Percentiles rank a stretch among this genome's conserved stretches.
Conservation (phyloP, 2,113 vertebrate genomes). For the Lonchura striata region DNA sequence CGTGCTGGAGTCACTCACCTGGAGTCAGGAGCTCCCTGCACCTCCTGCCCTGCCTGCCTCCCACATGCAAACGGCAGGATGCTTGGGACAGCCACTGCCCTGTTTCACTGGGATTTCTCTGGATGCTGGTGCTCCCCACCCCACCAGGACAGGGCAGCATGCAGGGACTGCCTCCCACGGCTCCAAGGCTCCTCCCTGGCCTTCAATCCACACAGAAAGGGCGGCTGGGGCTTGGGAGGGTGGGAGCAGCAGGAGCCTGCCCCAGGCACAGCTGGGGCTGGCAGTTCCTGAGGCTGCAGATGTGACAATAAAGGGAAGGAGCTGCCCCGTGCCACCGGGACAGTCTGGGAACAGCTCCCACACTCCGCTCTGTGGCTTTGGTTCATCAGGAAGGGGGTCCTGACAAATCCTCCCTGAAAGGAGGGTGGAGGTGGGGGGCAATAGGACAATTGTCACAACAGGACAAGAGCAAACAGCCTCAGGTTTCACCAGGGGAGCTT, state of each 20-base stretch:
- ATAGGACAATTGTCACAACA: no score
- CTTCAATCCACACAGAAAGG: rapidly evolving
- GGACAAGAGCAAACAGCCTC: neutral
- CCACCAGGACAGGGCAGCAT: neutral
- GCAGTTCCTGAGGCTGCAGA: neutral
- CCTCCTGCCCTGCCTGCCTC: neutral
- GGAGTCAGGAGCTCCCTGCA: neutral
- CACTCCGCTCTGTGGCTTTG: neutral
- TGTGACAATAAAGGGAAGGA: neutral
- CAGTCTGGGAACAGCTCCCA: neutral
- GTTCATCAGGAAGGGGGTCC: rapidly evolving
- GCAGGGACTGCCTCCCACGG: neutral
- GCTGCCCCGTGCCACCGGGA: rapidly evolving
- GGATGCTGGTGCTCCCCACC: neutral
- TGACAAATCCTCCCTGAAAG: neutral
- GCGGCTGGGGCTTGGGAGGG: neutral
- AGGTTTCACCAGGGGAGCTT: neutral
- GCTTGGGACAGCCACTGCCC: neutral
- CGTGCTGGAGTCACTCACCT: neutral
- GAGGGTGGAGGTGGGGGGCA: neutral
- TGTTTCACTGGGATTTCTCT: neutral
- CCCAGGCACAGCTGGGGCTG: rapidly evolving
- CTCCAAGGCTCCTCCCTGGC: neutral
- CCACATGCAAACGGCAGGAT: neutral
- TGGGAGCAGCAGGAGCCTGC: neutral